Percentiles rank a stretch among this genome's conserved stretches.
Evolutionary conservation across 2,113 vertebrate species (phyloP).

Genomic region (Atrichornis clamosus): DNA sequence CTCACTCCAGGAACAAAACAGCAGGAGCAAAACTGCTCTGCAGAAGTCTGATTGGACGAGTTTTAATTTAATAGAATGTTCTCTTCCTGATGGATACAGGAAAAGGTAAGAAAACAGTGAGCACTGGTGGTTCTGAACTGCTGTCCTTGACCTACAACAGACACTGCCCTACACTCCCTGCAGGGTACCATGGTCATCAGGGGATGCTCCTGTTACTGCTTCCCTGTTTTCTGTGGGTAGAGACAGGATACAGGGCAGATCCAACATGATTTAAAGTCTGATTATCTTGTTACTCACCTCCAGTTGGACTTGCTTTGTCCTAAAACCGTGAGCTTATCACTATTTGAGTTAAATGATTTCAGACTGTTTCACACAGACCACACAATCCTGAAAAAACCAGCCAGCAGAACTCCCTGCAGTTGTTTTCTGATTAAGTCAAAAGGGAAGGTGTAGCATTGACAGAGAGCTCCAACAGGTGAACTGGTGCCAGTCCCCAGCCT

Average conservation of each 20-base stretch:
- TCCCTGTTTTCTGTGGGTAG: neutral
- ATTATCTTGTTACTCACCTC: neutral
- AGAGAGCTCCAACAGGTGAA: neutral
- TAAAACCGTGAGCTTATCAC: neutral
- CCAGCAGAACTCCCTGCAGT: neutral
- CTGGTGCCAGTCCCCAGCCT: no score
- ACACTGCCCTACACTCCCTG: neutral
- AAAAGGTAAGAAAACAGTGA: neutral
- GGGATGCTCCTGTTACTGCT: accelerated
- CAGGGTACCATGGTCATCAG: accelerated
- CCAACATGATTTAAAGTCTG: neutral
- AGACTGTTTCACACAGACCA: neutral
- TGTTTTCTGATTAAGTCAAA: neutral
- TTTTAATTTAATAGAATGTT: neutral
- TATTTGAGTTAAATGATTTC: neutral
- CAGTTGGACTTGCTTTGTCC: neutral
- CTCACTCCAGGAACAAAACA: neutral
- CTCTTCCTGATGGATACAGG: neutral
- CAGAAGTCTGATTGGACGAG: accelerated
- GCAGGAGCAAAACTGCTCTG: neutral
- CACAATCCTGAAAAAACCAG: neutral
- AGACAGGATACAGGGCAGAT: neutral
- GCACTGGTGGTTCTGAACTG: neutral
- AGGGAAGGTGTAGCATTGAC: neutral
- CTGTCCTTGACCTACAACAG: neutral